These are phyloP conservation scores for Pholis gunnellus DNA, from an alignment of 2,113 vertebrate species.

Conservation along the genomic window DNA sequence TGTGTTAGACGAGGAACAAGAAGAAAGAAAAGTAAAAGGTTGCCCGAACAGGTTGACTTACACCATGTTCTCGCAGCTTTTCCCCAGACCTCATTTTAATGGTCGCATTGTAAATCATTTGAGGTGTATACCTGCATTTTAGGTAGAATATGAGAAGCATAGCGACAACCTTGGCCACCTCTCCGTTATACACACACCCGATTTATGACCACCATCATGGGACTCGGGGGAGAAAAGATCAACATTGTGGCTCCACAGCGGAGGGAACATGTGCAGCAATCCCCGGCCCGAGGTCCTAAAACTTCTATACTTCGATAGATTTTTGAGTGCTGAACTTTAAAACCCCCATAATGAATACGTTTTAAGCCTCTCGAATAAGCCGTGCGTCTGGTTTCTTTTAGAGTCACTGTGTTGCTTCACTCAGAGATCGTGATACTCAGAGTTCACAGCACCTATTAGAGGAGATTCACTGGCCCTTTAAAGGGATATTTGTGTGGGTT, in stretches of 20 bases:
- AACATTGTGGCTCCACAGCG: constrained; percentile 81
- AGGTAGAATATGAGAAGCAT: constrained; percentile 57
- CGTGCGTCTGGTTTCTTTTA: constrained; percentile 80
- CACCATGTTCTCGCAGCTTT: constrained; percentile 25
- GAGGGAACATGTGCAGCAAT: constrained; percentile 75
- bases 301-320: constrained; percentile 29
- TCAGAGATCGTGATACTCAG: constrained; percentile 48
- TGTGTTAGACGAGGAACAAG: constrained; percentile 12
- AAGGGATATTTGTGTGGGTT: constrained; percentile 64
- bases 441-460: constrained; percentile 73
- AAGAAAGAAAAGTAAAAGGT: constrained; percentile 1
- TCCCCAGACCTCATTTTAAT: constrained; percentile 45
- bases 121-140: constrained; percentile 39
- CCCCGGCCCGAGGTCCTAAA: constrained; percentile 9
- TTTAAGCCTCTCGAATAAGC: constrained; percentile 73
- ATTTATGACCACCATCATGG: constrained; percentile 60
- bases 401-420: constrained; percentile 79
- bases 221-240: constrained; percentile 70
- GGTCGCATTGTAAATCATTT: constrained; percentile 63
- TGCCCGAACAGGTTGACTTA: constrained; percentile 24
- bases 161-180: constrained; percentile 36
- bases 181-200: constrained; percentile 37
- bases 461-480: constrained; percentile 51
- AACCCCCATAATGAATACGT: constrained; percentile 39
- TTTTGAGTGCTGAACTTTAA: constrained; percentile 36